Conservation (phyloP, 2,113 vertebrate species). For the Mugil cephalus region DNA sequence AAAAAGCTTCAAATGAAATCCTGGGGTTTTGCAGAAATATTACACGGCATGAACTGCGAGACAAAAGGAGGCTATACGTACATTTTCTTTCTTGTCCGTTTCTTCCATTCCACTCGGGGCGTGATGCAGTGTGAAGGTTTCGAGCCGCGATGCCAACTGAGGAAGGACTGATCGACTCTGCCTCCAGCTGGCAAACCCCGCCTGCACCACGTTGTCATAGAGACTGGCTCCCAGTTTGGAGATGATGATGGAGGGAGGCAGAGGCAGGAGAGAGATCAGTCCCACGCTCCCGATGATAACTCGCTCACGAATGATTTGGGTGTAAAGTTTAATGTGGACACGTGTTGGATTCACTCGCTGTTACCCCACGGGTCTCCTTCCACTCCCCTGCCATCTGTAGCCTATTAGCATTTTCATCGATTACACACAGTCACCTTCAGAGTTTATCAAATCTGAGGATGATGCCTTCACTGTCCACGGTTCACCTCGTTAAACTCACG, state of each 20-base stretch:
- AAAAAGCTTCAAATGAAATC: not conserved
- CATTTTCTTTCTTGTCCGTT: slow-evolving; percentile 78
- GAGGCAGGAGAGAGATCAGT: too few species aligned
- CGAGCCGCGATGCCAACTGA: slow-evolving; percentile 61
- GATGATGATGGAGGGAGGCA: slow-evolving; percentile 20
- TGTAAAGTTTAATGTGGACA: not conserved
- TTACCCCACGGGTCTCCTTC: not conserved
- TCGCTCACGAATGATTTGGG: not conserved
- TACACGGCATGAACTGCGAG: not conserved
- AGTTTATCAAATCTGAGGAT: not conserved
- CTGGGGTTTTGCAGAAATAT: not conserved
- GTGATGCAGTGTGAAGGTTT: slow-evolving; percentile 62
- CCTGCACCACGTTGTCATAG: slow-evolving; percentile 76
- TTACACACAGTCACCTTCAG: too few species aligned
- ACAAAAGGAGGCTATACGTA: slow-evolving; percentile 53
- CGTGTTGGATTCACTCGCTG: not conserved
- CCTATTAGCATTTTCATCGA: not conserved
- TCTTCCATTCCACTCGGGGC: slow-evolving; percentile 79
- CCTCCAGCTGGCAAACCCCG: slow-evolving; percentile 70
- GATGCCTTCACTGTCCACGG: slow-evolving; percentile 27
- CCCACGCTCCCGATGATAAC: too few species aligned
- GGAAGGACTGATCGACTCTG: slow-evolving; percentile 50
- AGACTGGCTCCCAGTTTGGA: slow-evolving; percentile 66
- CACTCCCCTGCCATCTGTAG: not conserved
- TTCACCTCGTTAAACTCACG: not conserved